Evolutionary conservation across 2,888 invertebrate species (phyloP).

Genomic region (Ptychoptera albimana): DNA sequence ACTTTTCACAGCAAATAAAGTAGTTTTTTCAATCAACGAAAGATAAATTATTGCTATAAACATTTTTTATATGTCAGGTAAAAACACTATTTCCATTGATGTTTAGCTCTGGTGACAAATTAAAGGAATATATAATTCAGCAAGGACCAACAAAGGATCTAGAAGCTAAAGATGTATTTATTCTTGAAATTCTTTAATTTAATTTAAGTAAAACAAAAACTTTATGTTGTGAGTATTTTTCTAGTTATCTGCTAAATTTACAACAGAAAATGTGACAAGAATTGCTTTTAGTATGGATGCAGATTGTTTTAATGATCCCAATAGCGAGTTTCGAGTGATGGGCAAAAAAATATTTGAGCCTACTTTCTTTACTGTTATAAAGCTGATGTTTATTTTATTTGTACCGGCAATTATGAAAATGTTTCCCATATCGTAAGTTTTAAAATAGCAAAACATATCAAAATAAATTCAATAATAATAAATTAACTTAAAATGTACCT

Average conservation of each 20-base stretch:
- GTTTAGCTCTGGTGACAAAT: neutral
- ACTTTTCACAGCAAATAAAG: slow-evolving; percentile 30
- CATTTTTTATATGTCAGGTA: neutral
- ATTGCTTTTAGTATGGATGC: slow-evolving; percentile 10
- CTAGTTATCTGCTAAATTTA: slow-evolving; percentile 7
- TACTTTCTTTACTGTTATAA: neutral
- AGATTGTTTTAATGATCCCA: slow-evolving; percentile 10
- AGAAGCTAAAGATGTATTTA: neutral
- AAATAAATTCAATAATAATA: neutral
- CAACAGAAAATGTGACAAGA: slow-evolving; percentile 9
- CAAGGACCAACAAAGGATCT: neutral
- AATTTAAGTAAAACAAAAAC: neutral
- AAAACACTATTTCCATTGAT: slow-evolving; percentile 2
- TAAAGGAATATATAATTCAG: neutral
- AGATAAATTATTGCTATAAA: neutral
- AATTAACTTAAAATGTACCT: neutral
- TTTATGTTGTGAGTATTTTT: neutral
- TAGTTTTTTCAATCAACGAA: slow-evolving; percentile 8
- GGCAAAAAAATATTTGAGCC: slow-evolving; percentile 7
- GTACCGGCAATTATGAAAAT: slow-evolving; percentile 4
- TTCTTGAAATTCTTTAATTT: neutral
- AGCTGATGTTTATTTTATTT: slow-evolving; percentile 3
- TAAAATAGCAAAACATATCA: too few relatives aligned
- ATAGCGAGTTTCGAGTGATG: slow-evolving; percentile 10
- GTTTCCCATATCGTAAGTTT: slow-evolving; percentile 5